Percentiles rank a stretch among this genome's conserved stretches.
These are phyloP conservation scores for Pristionchus mayeri DNA, from an alignment of 2,888 invertebrate species.

Conservation along the genomic window DNA sequence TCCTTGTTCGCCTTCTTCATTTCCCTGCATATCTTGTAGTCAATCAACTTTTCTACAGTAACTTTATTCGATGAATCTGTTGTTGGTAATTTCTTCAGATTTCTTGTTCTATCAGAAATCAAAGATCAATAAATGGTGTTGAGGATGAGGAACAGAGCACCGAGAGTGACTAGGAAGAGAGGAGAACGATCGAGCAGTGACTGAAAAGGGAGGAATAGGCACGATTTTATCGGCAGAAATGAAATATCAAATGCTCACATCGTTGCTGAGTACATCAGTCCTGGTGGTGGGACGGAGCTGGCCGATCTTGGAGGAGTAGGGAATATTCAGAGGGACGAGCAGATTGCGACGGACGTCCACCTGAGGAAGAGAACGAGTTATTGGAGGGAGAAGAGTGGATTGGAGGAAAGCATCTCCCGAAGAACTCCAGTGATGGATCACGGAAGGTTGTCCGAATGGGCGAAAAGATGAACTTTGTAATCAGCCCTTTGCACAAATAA, in stretches of 20 bases:
- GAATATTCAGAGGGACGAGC: conserved; percentile 9
- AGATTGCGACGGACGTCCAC: conserved; percentile 34
- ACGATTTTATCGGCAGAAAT: not conserved
- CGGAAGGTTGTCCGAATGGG: too few species aligned
- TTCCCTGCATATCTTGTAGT: too few species aligned
- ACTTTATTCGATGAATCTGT: conserved; percentile 25
- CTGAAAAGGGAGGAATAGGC: not conserved
- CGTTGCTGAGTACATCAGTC: conserved; percentile 22
- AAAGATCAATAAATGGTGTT: conserved; percentile 32
- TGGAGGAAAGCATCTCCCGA: too few species aligned
- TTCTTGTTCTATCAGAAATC: not conserved
- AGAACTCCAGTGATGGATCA: too few species aligned
- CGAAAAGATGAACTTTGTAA: too few species aligned
- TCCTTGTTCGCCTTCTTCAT: too few species aligned
- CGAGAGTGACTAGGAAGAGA: conserved; percentile 19
- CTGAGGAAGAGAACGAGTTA: not conserved
- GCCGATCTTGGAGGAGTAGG: conserved; percentile 26
- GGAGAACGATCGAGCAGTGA: conserved; percentile 33
- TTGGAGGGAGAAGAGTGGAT: too few species aligned
- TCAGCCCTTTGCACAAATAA: too few species aligned
- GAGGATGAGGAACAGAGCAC: conserved; percentile 18
- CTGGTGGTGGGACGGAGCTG: conserved; percentile 4
- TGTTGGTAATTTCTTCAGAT: conserved; percentile 19
- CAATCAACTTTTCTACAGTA: conserved; percentile 24
- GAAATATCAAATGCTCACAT: conserved; percentile 15